A percentile compares a stretch with the other conserved stretches of the same genome.
Conservation (phyloP, 1,140 invertebrate species). For the Lysiphlebus fabarum region DNA sequence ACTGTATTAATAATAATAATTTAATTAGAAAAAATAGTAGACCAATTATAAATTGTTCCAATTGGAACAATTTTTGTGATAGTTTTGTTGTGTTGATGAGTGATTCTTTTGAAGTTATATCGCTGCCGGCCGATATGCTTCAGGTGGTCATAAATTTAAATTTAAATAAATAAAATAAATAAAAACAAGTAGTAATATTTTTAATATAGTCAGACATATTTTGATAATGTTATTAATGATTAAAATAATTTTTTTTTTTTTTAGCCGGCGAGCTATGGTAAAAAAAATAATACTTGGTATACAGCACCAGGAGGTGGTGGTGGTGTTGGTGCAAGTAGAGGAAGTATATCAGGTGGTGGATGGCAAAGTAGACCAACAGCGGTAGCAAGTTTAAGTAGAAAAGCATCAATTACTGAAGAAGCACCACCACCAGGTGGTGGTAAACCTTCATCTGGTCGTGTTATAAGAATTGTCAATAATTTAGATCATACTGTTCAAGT, state of each 20-base stretch:
- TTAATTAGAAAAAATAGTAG: conserved; percentile 1
- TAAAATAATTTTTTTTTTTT: conserved; percentile 19
- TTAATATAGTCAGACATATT: not conserved
- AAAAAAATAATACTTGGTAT: conserved; percentile 84
- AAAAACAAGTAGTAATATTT: too few species aligned
- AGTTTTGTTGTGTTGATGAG: conserved; percentile 55
- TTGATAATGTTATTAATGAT: too few species aligned
- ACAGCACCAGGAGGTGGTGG: conserved; percentile 60
- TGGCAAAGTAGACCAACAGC: conserved; percentile 71
- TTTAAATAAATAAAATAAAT: too few species aligned
- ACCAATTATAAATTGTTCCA: conserved; percentile 14
- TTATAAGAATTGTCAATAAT: conserved; percentile 89
- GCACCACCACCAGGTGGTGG: conserved; percentile 64
- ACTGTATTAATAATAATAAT: conserved; percentile 11
- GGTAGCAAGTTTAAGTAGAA: conserved; percentile 64
- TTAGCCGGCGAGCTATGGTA: conserved; percentile 80
- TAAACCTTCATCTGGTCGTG: conserved; percentile 77
- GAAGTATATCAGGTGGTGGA: conserved; percentile 57
- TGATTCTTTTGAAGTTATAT: conserved; percentile 54
- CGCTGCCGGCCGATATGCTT: conserved; percentile 53
- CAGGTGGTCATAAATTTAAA: conserved; percentile 39
- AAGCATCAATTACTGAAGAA: conserved; percentile 60
- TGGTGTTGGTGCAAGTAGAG: conserved; percentile 45
- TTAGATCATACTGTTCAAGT: conserved; percentile 88
- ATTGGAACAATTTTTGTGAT: conserved; percentile 29